phyloP scores from a whole-genome alignment of 2,113 vertebrate species.

The Engraulis encrasicolus region DNA sequence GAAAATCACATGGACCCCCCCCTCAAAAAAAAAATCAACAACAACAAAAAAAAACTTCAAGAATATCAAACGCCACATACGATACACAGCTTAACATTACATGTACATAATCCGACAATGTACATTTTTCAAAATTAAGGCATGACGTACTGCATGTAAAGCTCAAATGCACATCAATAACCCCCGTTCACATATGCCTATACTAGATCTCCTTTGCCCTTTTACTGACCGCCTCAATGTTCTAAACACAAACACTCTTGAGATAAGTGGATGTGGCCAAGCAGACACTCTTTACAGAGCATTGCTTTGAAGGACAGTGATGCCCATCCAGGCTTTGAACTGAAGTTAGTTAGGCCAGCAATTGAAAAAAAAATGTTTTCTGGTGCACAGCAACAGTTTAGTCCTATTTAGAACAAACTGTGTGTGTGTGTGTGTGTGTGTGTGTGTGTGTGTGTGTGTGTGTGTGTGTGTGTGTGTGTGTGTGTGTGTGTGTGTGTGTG shows the following conservation, averaged over 20 bases:
- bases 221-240: neutral
- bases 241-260: neutral
- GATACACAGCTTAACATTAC: neutral
- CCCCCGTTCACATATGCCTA: neutral
- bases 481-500: neutral
- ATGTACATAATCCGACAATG: conserved; percentile 1
- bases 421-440: neutral
- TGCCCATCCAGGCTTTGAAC: too few species aligned
- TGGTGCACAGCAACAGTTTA: too few species aligned
- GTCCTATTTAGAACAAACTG: neutral
- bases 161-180: neutral
- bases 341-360: too few species aligned
- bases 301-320: too few species aligned
- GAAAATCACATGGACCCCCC: neutral
- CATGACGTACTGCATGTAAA: neutral
- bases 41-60: conserved; percentile 24
- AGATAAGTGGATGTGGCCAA: neutral
- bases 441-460: neutral
- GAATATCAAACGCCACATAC: neutral
- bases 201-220: neutral
- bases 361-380: too few species aligned
- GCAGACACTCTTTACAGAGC: neutral
- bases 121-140: neutral
- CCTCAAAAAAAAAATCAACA: conserved; percentile 41
- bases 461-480: neutral